These are phyloP conservation scores for Tyrophagus putrescentiae DNA, from an alignment of 1,140 invertebrate genomes.

Conservation along the genomic window DNA sequence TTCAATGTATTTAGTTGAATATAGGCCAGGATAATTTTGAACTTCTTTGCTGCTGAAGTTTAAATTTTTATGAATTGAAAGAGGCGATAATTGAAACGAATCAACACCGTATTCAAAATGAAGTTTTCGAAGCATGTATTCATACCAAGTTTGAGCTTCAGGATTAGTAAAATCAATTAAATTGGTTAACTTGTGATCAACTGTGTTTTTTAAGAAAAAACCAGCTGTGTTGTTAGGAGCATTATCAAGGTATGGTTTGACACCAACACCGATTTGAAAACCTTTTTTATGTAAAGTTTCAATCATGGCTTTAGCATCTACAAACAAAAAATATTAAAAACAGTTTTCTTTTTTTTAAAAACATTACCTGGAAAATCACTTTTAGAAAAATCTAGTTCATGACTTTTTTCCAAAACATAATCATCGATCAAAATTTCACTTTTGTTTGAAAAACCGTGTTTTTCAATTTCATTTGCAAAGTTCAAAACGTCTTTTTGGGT, in stretches of 20 bases:
- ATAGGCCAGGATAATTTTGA: conserved; percentile 38
- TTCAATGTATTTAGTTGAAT: conserved; percentile 48
- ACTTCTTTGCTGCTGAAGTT: not conserved
- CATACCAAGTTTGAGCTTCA: not conserved
- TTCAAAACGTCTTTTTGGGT: too few relatives aligned
- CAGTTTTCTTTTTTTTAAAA: too few relatives aligned
- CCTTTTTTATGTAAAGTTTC: not conserved
- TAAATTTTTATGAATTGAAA: not conserved
- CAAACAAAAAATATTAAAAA: too few relatives aligned
- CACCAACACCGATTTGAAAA: not conserved
- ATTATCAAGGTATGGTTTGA: too few relatives aligned
- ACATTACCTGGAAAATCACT: not conserved
- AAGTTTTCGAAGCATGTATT: not conserved
- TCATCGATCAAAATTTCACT: not conserved
- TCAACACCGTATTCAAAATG: not conserved
- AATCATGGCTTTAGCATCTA: not conserved
- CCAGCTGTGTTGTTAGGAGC: too few relatives aligned
- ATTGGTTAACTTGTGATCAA: not conserved
- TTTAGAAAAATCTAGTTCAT: not conserved
- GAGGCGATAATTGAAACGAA: not conserved
- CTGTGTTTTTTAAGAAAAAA: too few relatives aligned
- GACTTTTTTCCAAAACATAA: not conserved
- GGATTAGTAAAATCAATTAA: not conserved
- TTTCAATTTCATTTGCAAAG: not conserved
- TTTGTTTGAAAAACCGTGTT: not conserved